A percentile compares a stretch with the other conserved stretches of the same genome.
These are phyloP conservation scores for Lymantria dispar DNA, from an alignment of 2,888 invertebrate species.

Conservation along the genomic window DNA sequence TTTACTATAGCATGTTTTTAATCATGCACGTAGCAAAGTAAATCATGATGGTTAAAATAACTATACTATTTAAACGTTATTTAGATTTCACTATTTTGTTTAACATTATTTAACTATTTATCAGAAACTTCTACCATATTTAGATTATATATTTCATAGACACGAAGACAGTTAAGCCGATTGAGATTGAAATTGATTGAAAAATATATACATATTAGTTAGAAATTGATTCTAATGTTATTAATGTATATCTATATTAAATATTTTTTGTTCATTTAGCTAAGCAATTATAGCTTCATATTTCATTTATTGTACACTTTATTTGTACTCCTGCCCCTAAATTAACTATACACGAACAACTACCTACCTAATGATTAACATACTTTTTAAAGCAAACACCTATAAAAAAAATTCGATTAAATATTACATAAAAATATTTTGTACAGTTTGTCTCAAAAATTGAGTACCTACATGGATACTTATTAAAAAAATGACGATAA, in stretches of 20 bases:
- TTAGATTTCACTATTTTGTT: slow-evolving; percentile 3
- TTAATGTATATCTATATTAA: background rate
- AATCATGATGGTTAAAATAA: too few species aligned
- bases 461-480: slow-evolving; percentile 1
- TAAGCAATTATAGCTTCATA: slow-evolving; percentile 19
- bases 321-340: slow-evolving; percentile 32
- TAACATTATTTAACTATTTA: background rate
- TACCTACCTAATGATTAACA: slow-evolving; percentile 26
- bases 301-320: slow-evolving; percentile 7
- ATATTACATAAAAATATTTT: slow-evolving; percentile 30
- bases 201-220: slow-evolving; percentile 6
- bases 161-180: slow-evolving; percentile 10
- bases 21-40: too few species aligned
- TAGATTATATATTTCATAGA: background rate
- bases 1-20: too few species aligned
- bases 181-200: slow-evolving; percentile 8
- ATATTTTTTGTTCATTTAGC: slow-evolving; percentile 10
- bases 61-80: slow-evolving; percentile 9
- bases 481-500: background rate
- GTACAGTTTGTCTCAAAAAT: slow-evolving; percentile 14
- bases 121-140: background rate
- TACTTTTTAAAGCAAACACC: slow-evolving; percentile 2
- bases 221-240: slow-evolving; percentile 9
- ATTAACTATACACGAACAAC: slow-evolving; percentile 24
- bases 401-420: slow-evolving; percentile 13